phyloP scores from a whole-genome alignment of 2,797 vertebrate genomes.

The Geotrypetes seraphini region DNA sequence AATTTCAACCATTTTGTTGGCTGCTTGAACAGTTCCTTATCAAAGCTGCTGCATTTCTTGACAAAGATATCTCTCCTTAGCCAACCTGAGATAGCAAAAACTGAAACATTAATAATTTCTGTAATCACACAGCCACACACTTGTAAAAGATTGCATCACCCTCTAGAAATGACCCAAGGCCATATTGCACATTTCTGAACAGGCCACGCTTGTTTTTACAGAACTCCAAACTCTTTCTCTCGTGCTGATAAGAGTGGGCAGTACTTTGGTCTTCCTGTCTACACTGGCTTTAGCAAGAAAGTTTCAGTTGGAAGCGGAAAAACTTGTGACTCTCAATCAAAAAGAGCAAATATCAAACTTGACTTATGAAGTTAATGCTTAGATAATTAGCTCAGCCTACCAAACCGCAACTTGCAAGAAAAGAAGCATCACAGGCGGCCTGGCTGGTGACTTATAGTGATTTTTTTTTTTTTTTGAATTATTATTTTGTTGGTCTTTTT shows the following conservation, averaged over 20 bases:
- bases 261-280: background rate
- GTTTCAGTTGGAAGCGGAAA: background rate
- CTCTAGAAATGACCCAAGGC: constrained; percentile 7
- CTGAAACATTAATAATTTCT: too few relatives aligned
- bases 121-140: too few relatives aligned
- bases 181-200: constrained; percentile 18
- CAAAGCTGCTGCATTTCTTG: constrained; percentile 13
- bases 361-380: background rate
- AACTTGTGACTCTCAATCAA: background rate
- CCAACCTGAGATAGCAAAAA: constrained; percentile 25
- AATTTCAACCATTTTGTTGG: constrained; percentile 36
- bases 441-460: too few relatives aligned
- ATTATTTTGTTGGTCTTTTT: background rate
- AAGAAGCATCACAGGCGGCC: too few relatives aligned
- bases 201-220: constrained; percentile 8
- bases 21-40: constrained; percentile 35
- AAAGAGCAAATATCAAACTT: background rate
- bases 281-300: background rate
- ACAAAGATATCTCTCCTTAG: background rate
- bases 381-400: too few relatives aligned
- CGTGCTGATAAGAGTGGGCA: constrained; percentile 6
- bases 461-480: too few relatives aligned
- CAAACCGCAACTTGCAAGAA: too few relatives aligned
- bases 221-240: constrained; percentile 3
- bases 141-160: too few relatives aligned